Evolutionary conservation across 2,888 invertebrate genomes (phyloP), one percentile per base, ranked within the genome.

Genomic region (Philereme transversata): DNA sequence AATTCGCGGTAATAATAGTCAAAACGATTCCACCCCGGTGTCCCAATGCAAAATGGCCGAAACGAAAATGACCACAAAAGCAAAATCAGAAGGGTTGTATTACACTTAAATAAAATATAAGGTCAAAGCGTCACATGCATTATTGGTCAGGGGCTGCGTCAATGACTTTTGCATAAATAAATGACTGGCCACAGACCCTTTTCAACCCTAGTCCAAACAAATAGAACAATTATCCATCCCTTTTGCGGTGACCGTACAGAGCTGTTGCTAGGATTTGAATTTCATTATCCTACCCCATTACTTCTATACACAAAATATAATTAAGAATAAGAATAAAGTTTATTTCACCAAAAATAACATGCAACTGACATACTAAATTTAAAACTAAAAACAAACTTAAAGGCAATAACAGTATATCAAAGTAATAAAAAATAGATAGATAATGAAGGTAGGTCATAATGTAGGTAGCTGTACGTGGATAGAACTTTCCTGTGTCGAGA

Each of bases 181-280:
- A 85, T 84, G 76, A 83, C 72, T 70, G 77, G 74, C 75, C 73
- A 78, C 71, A 70, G 74, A 84, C 87, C 88, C 85, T 84, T 70
- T 75, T 85, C 84, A 84, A 81, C 80, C 80, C 74, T 60, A 69
- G 70, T 71, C 72, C 76, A 78, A 79, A 82, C 84, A 87, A 87
- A 88, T 86, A 84, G 84, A 86, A 88, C 88, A 89, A 90, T 90
- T 88, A 88, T 84, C 83, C 81, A 76, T 75, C 82, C 86, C 81
- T 80, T 79, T 59, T 63, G 49, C 38, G 52, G 52, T 6, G 9
- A 22, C 22, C 22, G 9, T 40, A 9, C 47, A 54, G 44, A 9
- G 54, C 36, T 43, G 52, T 44, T 49, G 44, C 46, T 35, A 57
- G 50, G 38, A n/a, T 11, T 54, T 22, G 22, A 22, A 22, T 22